Percentiles rank a stretch among this genome's conserved stretches.
Evolutionary conservation across 2,797 vertebrate species (phyloP).

Genomic region (Halcyon badia): DNA sequence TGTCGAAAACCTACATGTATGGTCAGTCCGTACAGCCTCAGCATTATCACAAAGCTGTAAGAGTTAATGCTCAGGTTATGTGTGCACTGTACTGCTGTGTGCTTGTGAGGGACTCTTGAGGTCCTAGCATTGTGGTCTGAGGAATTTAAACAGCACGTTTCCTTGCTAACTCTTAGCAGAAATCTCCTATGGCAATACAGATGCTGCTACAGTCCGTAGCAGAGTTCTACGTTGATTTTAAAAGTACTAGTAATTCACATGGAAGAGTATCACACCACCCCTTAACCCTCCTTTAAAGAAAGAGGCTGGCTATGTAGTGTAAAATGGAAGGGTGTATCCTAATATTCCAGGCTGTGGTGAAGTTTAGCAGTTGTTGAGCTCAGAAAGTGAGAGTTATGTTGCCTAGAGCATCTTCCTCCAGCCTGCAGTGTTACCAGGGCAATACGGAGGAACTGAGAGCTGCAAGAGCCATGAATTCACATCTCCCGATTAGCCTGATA

Average conservation of each 20-base stretch:
- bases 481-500: background rate
- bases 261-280: background rate
- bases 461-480: background rate
- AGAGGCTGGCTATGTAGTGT: background rate
- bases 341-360: background rate
- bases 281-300: background rate
- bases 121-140: fast-evolving
- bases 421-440: background rate
- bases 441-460: background rate
- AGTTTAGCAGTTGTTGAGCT: background rate
- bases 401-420: background rate
- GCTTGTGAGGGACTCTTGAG: background rate
- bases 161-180: background rate
- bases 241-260: background rate
- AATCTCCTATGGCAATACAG: background rate
- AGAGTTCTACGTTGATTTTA: background rate
- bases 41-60: background rate
- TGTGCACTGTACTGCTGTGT: background rate
- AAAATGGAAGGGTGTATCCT: background rate
- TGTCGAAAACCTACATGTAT: background rate
- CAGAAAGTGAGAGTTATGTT: background rate
- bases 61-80: background rate
- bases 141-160: background rate
- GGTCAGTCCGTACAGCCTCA: background rate
- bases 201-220: background rate